Base-by-base conservation (phyloP, 2,888 invertebrate species). In the Nephrotoma guestfalica region DNA sequence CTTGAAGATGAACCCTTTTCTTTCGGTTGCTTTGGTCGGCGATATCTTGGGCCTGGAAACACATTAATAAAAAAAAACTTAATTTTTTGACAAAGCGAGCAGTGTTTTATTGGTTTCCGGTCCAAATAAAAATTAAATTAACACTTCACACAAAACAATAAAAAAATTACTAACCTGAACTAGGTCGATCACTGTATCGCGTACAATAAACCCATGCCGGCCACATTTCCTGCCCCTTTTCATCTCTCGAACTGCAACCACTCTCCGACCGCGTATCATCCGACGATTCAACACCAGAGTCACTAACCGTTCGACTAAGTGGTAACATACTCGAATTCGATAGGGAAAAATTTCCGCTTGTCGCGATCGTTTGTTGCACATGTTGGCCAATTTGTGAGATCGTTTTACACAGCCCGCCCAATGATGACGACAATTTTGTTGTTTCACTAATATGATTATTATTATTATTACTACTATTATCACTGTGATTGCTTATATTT, bases 141-240 rank as follows among this genome's bases (percentile, higher is more conserved):
- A 2, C 30, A 30, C 30, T 30, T 30, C 30, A 30, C 13, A 51
- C 47, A 51, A 51, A 51, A 51, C 7, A 9, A 83, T 4, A 41
- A 41, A 84, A 41, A 4, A 15, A 47, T 51, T 87, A 93, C 94
- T 93, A 91, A 97, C 97, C 97, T 92, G 97, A 97, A 91, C 96
- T 96, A 5, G 97, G 97, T 89, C 97, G 93, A 91, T 97, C 97
- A 89, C 96, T 96, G 92, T 99, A 99, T 90, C 99, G 93, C 6
- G 99, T 99, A 92, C 99, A 99, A 92, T 97, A 99, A 85, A 99
- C 97, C 99, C 99, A 99, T 43, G 99, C 98, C 0, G 99, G 99
- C 97, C 97, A 98, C 89, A 96, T 91, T 89, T 89, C 92, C 88
- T 89, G 92, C 87, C 90, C 91, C 86, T 90, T 90, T 9, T 91